Evolutionary conservation across 1,140 invertebrate species (phyloP).

Genomic region (Drosophila truncata): DNA sequence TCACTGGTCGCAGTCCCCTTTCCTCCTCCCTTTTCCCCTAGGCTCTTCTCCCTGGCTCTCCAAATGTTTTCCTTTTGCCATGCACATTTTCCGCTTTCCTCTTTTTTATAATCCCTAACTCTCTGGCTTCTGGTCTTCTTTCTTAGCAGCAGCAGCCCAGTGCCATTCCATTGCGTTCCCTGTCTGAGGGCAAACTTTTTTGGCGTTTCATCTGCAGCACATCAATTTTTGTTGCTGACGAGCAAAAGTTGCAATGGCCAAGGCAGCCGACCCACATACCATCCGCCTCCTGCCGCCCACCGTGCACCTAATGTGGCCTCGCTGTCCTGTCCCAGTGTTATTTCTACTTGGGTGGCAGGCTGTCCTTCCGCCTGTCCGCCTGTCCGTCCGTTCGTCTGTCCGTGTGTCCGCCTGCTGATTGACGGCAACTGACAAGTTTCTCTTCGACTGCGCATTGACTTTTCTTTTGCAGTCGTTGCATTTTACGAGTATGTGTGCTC

Average conservation of each 20-base stretch:
- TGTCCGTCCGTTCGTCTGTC: slow-evolving; percentile 18
- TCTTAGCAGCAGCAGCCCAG: slow-evolving; percentile 58
- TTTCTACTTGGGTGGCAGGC: slow-evolving; percentile 71
- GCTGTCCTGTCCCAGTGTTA: slow-evolving; percentile 75
- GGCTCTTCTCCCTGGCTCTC: slow-evolving; percentile 23
- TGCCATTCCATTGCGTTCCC: slow-evolving; percentile 23
- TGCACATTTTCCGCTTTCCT: slow-evolving; percentile 76
- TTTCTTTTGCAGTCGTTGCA: slow-evolving; percentile 81
- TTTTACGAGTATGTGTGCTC: slow-evolving; percentile 79
- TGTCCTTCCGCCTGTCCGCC: slow-evolving; percentile 43
- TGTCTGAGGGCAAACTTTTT: slow-evolving; percentile 79
- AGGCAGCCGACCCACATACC: slow-evolving; percentile 41
- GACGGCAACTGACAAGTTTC: slow-evolving; percentile 83
- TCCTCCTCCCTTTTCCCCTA: neutral
- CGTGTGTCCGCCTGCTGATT: slow-evolving; percentile 63
- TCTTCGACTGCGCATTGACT: slow-evolving; percentile 82
- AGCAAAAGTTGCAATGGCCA: slow-evolving; percentile 81
- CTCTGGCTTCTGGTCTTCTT: slow-evolving; percentile 68
- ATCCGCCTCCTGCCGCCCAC: neutral
- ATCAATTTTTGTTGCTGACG: slow-evolving; percentile 84
- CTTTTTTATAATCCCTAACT: slow-evolving; percentile 76
- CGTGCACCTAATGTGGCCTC: slow-evolving; percentile 41
- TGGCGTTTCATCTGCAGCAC: slow-evolving; percentile 84
- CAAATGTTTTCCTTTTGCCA: slow-evolving; percentile 76
- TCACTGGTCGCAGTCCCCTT: slow-evolving; percentile 33